phyloP scores from a whole-genome alignment of 2,113 vertebrate genomes.

The Penelope pileata region DNA sequence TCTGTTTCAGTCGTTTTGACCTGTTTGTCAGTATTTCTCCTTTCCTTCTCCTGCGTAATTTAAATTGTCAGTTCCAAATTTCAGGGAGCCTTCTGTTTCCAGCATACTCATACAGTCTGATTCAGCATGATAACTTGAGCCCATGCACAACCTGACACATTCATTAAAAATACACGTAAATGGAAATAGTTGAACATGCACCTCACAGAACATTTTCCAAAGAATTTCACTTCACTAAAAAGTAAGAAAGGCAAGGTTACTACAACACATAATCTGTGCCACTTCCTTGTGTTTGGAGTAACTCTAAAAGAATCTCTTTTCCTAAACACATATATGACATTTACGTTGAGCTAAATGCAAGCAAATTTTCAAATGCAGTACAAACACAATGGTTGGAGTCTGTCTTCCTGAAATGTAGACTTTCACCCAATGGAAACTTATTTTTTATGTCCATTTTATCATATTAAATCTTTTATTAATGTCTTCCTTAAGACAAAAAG shows the following conservation, averaged over 20 bases:
- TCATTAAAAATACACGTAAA: conserved; percentile 36
- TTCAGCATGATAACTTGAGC: neutral
- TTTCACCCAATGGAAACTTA: neutral
- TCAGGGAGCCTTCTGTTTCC: conserved; percentile 26
- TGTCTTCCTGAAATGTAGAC: neutral
- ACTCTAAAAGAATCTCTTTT: conserved; percentile 1
- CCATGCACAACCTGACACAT: conserved; percentile 9
- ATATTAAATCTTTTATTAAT: neutral
- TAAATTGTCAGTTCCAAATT: conserved; percentile 38
- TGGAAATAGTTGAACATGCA: conserved; percentile 1
- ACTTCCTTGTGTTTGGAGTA: conserved; percentile 7
- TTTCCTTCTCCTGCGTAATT: conserved; percentile 13
- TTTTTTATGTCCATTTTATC: neutral
- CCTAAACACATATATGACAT: neutral
- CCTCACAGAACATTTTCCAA: conserved; percentile 23
- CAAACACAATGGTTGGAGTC: neutral
- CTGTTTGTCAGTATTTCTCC: conserved; percentile 17
- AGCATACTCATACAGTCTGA: neutral
- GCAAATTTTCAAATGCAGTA: neutral
- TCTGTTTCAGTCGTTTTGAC: conserved; percentile 1
- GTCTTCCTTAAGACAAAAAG: neutral
- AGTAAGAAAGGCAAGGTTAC: conserved; percentile 11
- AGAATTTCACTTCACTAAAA: neutral
- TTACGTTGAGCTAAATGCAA: neutral
- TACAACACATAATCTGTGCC: neutral